Base-by-base conservation (phyloP, 2,888 invertebrate genomes). In the Timandra comae region DNA sequence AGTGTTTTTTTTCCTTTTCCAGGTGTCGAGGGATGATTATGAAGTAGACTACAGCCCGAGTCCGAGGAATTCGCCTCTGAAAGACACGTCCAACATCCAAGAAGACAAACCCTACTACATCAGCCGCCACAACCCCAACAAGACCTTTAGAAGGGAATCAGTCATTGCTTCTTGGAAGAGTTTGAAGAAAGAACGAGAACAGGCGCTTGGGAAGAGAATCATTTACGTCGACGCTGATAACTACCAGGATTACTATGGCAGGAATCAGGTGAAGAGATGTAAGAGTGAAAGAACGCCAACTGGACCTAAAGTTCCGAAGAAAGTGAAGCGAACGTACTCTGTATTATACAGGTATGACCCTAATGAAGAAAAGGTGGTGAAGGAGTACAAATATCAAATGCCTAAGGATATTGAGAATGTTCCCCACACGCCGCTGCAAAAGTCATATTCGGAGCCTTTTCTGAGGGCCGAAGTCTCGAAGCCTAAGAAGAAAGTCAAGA, bases 131-230 rank as follows among this genome's bases (percentile, higher is more conserved):
- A 85, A 85, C 39, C 85, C 85, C 0, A 85, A 85, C 59, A 84
- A 75, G 56, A 85, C 84, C 16, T 86, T 84, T 60, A 72, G 86
- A 1, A 62, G 86, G 6, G 86, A 86, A 50, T 79, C 85, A 1
- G 84, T 86, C 20, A 86, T 86, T 11, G 86, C 86, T 12, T 86
- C 86, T 0, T 86, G 86, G 86, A 85, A 78, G 46, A 80, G 67
- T 46, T 52, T 86, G 56, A 86, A 86, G 55, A 84, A 85, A 38
- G 86, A 86, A 42, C 65, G 86, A 3, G 86, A 86, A 39, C 72
- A 69, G 39, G 86, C 86, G 31, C 53, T 86, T 21, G 86, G 86
- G 0, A 85, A 85, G 49, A 60, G 80, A 6, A 62, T 78, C 19
- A 70, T 85, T 9, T 82, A 80, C 39, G 78, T 85, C 0, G 80